Percentiles rank a stretch among this genome's conserved stretches.
phyloP scores from a whole-genome alignment of 1,140 invertebrate genomes.

The Harlomillsia oculata region DNA sequence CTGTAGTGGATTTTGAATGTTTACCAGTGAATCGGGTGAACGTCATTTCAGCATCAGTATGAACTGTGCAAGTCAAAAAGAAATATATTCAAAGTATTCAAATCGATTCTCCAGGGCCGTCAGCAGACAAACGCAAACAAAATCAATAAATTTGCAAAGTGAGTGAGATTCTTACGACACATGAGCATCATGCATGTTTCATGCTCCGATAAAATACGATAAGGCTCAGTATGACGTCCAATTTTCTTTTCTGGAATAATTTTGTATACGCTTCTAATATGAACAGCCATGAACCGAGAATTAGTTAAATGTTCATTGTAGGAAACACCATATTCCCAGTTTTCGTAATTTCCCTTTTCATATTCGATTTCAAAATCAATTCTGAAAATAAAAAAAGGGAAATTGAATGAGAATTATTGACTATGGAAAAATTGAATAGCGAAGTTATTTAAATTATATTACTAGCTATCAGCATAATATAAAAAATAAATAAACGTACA shows the following conservation, averaged over 20 bases:
- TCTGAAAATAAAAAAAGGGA: constrained; percentile 41
- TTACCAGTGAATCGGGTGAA: constrained; percentile 40
- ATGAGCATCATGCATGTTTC: constrained; percentile 52
- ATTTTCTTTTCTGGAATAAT: constrained; percentile 42
- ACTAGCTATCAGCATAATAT: constrained; percentile 1
- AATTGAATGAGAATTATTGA: not conserved
- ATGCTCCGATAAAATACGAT: constrained; percentile 52
- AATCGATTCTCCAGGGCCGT: not conserved
- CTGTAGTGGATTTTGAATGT: constrained; percentile 43
- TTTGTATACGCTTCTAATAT: constrained; percentile 49
- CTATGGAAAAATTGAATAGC: constrained; percentile 12
- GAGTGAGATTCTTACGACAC: constrained; percentile 54
- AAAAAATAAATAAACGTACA: constrained; percentile 46
- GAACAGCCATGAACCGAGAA: constrained; percentile 52
- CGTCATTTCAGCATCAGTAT: constrained; percentile 49
- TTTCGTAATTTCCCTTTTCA: constrained; percentile 54
- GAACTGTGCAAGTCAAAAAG: constrained; percentile 43
- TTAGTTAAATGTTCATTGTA: constrained; percentile 56
- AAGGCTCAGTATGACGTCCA: constrained; percentile 37
- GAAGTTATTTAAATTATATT: constrained; percentile 5
- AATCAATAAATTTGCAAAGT: not conserved
- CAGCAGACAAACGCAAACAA: constrained; percentile 1
- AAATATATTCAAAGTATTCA: not conserved
- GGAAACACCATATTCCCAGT: constrained; percentile 58
- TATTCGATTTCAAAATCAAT: constrained; percentile 51